These are phyloP conservation scores for Zaprionus nigranus DNA, from an alignment of 1,140 invertebrate genomes.

Conservation along the genomic window DNA sequence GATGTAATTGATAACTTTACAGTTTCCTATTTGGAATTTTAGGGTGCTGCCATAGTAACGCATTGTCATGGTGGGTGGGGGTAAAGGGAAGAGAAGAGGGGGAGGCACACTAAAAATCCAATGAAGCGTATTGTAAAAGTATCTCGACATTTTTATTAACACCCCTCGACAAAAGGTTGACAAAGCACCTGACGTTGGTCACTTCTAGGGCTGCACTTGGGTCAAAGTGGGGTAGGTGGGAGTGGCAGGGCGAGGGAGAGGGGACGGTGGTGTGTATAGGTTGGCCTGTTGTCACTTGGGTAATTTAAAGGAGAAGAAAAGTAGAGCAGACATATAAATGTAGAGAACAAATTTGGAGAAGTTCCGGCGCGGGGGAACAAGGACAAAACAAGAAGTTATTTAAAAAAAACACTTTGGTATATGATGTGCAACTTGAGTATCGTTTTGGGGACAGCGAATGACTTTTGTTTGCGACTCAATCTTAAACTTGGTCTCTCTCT, in stretches of 20 bases:
- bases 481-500: not conserved
- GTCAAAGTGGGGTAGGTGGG: not conserved
- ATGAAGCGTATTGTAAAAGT: slow-evolving; percentile 61
- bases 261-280: not conserved
- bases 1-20: slow-evolving; percentile 68
- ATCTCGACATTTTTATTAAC: slow-evolving; percentile 56
- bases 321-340: too few relatives aligned
- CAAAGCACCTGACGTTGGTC: slow-evolving; percentile 16
- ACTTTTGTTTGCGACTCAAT: not conserved
- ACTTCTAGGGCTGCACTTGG: slow-evolving; percentile 19
- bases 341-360: too few relatives aligned
- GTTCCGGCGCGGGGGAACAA: too few relatives aligned
- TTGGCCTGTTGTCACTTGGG: not conserved
- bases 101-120: slow-evolving; percentile 33
- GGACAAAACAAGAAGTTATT: too few relatives aligned
- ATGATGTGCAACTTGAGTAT: not conserved
- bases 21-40: slow-evolving; percentile 49
- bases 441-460: not conserved
- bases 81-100: too few relatives aligned
- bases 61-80: not conserved
- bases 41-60: slow-evolving; percentile 37
- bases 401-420: too few relatives aligned
- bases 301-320: too few relatives aligned
- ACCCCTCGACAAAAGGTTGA: slow-evolving; percentile 37
- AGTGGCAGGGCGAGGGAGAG: not conserved